Evolutionary conservation across 1,140 invertebrate species (phyloP), one percentile per base, ranked within the genome.

Genomic region (Drosophila albomicans): DNA sequence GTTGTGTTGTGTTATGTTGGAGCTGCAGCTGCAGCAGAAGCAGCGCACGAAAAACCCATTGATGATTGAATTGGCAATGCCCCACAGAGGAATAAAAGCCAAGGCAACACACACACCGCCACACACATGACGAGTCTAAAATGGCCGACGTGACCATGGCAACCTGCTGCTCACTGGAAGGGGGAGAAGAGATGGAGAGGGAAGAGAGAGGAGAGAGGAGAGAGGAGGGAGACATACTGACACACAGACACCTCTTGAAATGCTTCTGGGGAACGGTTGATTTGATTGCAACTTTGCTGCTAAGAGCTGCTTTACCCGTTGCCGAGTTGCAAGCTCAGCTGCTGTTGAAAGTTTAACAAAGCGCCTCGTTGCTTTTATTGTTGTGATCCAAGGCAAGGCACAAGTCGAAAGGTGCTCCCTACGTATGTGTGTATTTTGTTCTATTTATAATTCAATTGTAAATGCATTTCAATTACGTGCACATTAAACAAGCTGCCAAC

Each of bases 391-490:
- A 30, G 46, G n/a, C 45, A 35, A 25, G 49, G 46, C 6, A 32
- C 5, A 15, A 59, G n/a, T 35, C 25, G 35, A n/a, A 43, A 20
- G 61, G 32, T 25, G 35, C 4, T 54, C 20, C 56, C 49, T 43
- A 79, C 52, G 52, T 67, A 62, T 81, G 72, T 87, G 79, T 89
- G 84, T 70, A 75, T 64, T 90, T 90, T 90, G 85, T 64, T 86
- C 81, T 89, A 88, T 90, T 89, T 89, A 89, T 89, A 89, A 89
- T 89, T 89, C 85, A 89, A 90, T 89, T 89, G 85, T 90, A 89
- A 89, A 89, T 89, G 85, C 86, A 89, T 89, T 89, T 89, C 85
- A 89, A 89, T 89, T 89, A 89, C 85, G 86, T 90, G 77, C 85
- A 90, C 85, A 89, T 89, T 89, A 90, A 81, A 81, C 86, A 79